Percentiles rank a stretch among this genome's conserved stretches.
Evolutionary conservation across 2,888 invertebrate species (phyloP).

Genomic region (Acronicta alni): DNA sequence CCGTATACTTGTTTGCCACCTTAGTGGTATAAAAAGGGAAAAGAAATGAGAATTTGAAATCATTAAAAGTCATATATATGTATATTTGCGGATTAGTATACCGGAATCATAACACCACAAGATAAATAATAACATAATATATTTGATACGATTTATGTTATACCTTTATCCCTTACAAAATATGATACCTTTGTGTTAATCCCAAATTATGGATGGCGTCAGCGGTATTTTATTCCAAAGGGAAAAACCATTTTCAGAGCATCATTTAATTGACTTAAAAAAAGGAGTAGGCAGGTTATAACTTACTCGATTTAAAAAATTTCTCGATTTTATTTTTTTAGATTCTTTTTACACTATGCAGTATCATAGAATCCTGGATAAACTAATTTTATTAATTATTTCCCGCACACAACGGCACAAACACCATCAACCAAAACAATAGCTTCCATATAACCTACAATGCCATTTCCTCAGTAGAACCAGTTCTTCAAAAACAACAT

Average conservation of each 20-base stretch:
- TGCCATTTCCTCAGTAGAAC: conserved; percentile 5
- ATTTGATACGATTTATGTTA: conserved; percentile 22
- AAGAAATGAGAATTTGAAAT: too few relatives aligned
- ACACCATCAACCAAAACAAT: conserved; percentile 7
- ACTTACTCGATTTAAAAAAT: too few relatives aligned
- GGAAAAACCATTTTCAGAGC: conserved; percentile 3
- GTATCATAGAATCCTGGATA: too few relatives aligned
- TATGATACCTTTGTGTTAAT: conserved; percentile 27
- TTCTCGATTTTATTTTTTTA: too few relatives aligned
- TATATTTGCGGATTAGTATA: too few relatives aligned
- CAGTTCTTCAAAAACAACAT: conserved; percentile 22
- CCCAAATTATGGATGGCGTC: conserved; percentile 6
- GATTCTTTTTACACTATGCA: too few relatives aligned
- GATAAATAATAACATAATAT: conserved; percentile 23
- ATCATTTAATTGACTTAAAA: too few relatives aligned
- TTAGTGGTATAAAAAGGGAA: too few relatives aligned
- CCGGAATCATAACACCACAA: too few relatives aligned
- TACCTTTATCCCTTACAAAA: conserved; percentile 10
- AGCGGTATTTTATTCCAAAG: conserved; percentile 9
- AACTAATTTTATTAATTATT: background rate
- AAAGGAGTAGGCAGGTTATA: background rate
- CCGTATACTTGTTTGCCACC: too few relatives aligned
- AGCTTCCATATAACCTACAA: background rate
- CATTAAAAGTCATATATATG: too few relatives aligned
- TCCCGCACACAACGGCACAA: background rate